phyloP scores from a whole-genome alignment of 2,113 vertebrate species.

The Electrona antarctica region DNA sequence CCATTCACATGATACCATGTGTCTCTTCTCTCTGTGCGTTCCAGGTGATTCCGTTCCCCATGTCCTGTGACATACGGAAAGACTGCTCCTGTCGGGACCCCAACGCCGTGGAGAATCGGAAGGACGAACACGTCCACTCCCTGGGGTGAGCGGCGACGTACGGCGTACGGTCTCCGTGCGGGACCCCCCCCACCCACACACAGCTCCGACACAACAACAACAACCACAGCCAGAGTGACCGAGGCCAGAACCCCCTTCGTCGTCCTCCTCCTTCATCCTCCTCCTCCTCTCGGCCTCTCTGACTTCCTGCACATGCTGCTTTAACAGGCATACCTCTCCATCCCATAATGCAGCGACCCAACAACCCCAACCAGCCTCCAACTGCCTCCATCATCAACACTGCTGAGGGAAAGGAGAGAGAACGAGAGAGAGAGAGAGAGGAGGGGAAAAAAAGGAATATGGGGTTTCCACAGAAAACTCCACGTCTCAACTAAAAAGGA shows the following conservation, averaged over 20 bases:
- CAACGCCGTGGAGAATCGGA: slow-evolving; percentile 88
- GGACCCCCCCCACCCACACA: slow-evolving; percentile 62
- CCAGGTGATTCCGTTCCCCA: slow-evolving; percentile 95
- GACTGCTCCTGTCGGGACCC: slow-evolving; percentile 96
- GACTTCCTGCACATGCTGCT: slow-evolving; percentile 81
- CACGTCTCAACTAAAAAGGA: slow-evolving; percentile 45
- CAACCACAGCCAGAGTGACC: slow-evolving; percentile 64
- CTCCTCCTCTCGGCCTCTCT: slow-evolving; percentile 45
- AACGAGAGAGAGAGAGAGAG: neutral
- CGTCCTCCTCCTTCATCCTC: slow-evolving; percentile 60
- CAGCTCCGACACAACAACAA: slow-evolving; percentile 58
- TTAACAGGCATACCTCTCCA: slow-evolving; percentile 81
- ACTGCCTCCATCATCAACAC: slow-evolving; percentile 77
- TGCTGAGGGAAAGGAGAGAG: slow-evolving; percentile 54
- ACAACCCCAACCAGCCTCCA: slow-evolving; percentile 79
- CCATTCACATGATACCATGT: neutral
- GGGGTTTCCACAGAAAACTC: neutral
- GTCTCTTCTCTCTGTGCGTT: slow-evolving; percentile 34
- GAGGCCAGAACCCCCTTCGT: slow-evolving; percentile 72
- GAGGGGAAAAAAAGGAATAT: slow-evolving; percentile 52
- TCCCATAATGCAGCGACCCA: slow-evolving; percentile 70
- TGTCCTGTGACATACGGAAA: slow-evolving; percentile 91
- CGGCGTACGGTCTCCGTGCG: too few relatives aligned
- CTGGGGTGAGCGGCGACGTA: slow-evolving; percentile 81
- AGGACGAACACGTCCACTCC: slow-evolving; percentile 81